These are phyloP conservation scores for Ditula angustiorana DNA, from an alignment of 2,888 invertebrate genomes.

Conservation along the genomic window DNA sequence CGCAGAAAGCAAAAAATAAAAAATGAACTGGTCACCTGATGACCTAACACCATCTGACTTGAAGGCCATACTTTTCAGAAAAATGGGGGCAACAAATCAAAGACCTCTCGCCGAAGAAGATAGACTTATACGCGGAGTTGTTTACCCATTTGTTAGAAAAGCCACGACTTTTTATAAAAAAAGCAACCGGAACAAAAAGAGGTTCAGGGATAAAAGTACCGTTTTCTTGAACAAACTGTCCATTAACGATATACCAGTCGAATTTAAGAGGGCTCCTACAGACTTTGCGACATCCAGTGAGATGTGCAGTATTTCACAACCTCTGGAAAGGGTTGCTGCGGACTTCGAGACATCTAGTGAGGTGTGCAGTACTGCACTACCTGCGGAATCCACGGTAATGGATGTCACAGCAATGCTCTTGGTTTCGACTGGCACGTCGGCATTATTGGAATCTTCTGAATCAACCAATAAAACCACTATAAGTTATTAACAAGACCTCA, in stretches of 20 bases:
- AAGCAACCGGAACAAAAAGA: not conserved
- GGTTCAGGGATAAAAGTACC: not conserved
- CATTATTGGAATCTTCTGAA: not conserved
- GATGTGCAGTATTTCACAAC: not conserved
- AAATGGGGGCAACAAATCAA: slow-evolving; percentile 14
- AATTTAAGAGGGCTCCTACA: not conserved
- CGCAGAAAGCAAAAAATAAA: slow-evolving; percentile 12
- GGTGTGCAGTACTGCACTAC: not conserved
- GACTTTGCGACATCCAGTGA: not conserved
- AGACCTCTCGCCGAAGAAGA: slow-evolving; percentile 8
- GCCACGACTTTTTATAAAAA: not conserved
- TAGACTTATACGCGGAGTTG: not conserved
- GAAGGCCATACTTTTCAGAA: not conserved
- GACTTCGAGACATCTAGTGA: not conserved
- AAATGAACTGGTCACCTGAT: not conserved
- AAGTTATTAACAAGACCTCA: not conserved
- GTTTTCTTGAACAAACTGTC: slow-evolving; percentile 3
- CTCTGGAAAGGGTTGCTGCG: not conserved
- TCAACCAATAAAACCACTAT: not conserved
- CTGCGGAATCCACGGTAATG: not conserved
- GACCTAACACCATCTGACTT: not conserved
- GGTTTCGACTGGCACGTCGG: not conserved
- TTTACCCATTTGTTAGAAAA: not conserved
- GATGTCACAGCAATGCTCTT: not conserved
- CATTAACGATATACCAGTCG: slow-evolving; percentile 9